phyloP scores from a whole-genome alignment of 2,113 vertebrate species.

The Paraplagusia blochii region DNA sequence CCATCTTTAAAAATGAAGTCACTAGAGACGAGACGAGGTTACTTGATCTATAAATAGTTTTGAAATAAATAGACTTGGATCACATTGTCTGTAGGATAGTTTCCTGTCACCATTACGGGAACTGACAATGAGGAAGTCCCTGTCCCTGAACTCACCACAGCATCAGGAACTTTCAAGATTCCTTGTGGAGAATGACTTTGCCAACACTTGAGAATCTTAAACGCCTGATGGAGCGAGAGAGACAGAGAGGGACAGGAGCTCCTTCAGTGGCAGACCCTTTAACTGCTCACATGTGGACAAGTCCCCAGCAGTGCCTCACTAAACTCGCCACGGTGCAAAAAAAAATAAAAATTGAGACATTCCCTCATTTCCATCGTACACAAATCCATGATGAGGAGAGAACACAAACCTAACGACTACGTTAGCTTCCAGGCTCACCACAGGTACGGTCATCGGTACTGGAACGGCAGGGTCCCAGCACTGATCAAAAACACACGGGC shows the following conservation, averaged over 20 bases:
- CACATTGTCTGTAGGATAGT: conserved; percentile 72
- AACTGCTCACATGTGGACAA: conserved; percentile 40
- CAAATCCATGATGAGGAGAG: conserved; percentile 6
- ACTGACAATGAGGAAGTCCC: conserved; percentile 22
- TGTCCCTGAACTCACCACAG: no score
- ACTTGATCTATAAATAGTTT: conserved; percentile 74
- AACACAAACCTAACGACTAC: conserved; percentile 8
- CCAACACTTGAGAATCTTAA: no score
- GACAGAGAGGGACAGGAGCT: not conserved
- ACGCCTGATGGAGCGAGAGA: no score
- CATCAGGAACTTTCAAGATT: no score
- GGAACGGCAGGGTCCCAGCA: conserved; percentile 26
- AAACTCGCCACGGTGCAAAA: conserved; percentile 52
- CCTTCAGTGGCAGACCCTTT: conserved; percentile 25
- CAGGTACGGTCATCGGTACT: conserved; percentile 12
- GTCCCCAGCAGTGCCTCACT: conserved; percentile 18
- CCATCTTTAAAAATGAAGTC: conserved; percentile 51
- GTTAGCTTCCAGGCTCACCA: conserved; percentile 29
- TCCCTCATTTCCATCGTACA: conserved; percentile 52
- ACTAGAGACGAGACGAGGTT: conserved; percentile 41
- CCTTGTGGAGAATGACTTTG: no score
- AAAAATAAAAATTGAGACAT: conserved; percentile 55
- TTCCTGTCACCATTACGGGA: conserved; percentile 8
- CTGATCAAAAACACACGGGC: conserved; percentile 32
- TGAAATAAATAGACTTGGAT: conserved; percentile 78